A percentile compares a stretch with the other conserved stretches of the same genome.
Evolutionary conservation across 1,140 invertebrate genomes (phyloP).

Genomic region (Nixonia krombeini): DNA sequence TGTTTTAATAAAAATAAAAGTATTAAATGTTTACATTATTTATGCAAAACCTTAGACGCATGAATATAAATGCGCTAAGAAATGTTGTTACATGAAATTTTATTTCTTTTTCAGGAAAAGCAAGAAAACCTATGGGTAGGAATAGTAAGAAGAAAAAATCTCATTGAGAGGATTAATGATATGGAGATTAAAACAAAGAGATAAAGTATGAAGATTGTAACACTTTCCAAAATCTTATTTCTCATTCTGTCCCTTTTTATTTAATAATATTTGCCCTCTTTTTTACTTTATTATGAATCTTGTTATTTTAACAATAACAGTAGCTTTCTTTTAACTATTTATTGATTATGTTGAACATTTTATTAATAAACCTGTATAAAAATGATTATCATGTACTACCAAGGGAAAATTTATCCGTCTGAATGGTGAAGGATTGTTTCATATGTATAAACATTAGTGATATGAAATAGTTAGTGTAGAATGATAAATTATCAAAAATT

Average conservation of each 20-base stretch:
- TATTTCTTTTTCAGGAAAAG: slow-evolving; percentile 52
- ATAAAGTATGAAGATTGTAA: background rate
- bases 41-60: too few species aligned
- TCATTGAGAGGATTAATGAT: slow-evolving; percentile 40
- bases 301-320: too few species aligned
- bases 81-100: slow-evolving; percentile 19
- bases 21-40: background rate
- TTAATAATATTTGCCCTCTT: background rate
- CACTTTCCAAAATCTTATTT: background rate
- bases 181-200: background rate
- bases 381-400: too few species aligned
- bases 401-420: too few species aligned
- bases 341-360: too few species aligned
- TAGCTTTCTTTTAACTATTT: too few species aligned
- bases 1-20: slow-evolving; percentile 3
- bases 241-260: background rate
- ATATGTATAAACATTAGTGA: too few species aligned
- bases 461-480: too few species aligned
- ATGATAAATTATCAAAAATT: too few species aligned
- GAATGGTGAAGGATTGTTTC: too few species aligned
- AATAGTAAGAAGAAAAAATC: slow-evolving; percentile 51
- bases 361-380: too few species aligned
- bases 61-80: background rate
- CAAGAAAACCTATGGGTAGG: slow-evolving; percentile 44
- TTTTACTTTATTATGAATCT: too few species aligned